These are phyloP conservation scores for Melanaphis sacchari DNA, from an alignment of 1,140 invertebrate species.

Conservation along the genomic window DNA sequence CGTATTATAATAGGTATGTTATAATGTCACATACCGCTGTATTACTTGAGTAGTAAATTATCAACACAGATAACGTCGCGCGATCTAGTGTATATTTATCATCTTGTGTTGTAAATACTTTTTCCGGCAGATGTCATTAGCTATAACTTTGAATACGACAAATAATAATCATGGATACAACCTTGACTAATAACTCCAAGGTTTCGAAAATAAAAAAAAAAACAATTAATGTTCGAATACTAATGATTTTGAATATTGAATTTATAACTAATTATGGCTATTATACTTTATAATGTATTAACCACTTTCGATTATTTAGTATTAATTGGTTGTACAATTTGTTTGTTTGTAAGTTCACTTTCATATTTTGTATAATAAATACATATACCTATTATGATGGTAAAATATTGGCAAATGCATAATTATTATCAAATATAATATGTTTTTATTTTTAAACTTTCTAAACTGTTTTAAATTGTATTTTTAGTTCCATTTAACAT, in stretches of 20 bases:
- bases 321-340: background rate
- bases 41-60: no score
- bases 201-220: background rate
- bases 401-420: background rate
- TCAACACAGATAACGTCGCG: background rate
- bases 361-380: background rate
- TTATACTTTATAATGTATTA: constrained; percentile 10
- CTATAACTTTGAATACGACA: background rate
- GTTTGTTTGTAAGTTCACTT: background rate
- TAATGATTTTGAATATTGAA: background rate
- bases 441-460: background rate
- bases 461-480: background rate
- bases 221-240: background rate
- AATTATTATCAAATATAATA: background rate
- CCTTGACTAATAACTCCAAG: background rate
- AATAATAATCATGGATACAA: background rate
- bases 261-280: background rate
- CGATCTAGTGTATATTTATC: background rate
- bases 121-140: background rate
- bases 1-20: no score
- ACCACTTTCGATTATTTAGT: background rate
- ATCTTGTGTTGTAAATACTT: background rate
- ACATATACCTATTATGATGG: background rate
- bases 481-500: background rate
- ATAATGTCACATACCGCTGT: no score